Percentiles rank a stretch among this genome's conserved stretches.
Conservation (phyloP, 2,113 vertebrate species). For the Mandrillus leucophaeus region DNA sequence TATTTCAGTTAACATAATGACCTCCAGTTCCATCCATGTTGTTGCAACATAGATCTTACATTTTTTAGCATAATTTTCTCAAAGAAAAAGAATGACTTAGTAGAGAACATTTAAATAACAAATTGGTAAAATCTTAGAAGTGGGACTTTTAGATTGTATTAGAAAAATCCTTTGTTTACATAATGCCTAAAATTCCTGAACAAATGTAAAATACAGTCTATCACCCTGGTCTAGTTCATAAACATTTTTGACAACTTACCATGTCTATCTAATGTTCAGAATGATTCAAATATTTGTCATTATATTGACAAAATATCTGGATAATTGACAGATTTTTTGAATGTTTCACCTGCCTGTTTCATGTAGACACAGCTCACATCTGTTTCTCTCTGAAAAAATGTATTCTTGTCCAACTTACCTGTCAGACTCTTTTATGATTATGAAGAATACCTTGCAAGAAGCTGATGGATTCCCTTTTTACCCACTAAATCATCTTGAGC, state of each 20-base stretch:
- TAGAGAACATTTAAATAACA: slow-evolving; percentile 78
- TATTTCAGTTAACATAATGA: no score
- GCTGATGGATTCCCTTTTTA: slow-evolving; percentile 70
- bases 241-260: slow-evolving; percentile 16
- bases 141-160: slow-evolving; percentile 47
- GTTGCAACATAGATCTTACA: not conserved
- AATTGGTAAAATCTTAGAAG: slow-evolving; percentile 74
- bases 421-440: slow-evolving; percentile 71
- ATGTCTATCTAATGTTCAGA: not conserved
- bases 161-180: slow-evolving; percentile 67
- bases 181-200: not conserved
- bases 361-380: slow-evolving; percentile 28
- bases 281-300: slow-evolving; percentile 36
- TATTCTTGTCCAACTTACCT: slow-evolving; percentile 63
- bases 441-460: slow-evolving; percentile 69
- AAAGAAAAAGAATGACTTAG: slow-evolving; percentile 71
- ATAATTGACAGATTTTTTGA: slow-evolving; percentile 20
- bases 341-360: slow-evolving; percentile 49
- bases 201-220: not conserved
- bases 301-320: slow-evolving; percentile 31
- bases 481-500: slow-evolving; percentile 59
- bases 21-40: no score
- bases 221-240: not conserved
- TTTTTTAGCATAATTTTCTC: slow-evolving; percentile 65
- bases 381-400: slow-evolving; percentile 71